Percentiles rank a stretch among this genome's conserved stretches.
phyloP scores from a whole-genome alignment of 2,888 invertebrate genomes.

The Agrotis puta region DNA sequence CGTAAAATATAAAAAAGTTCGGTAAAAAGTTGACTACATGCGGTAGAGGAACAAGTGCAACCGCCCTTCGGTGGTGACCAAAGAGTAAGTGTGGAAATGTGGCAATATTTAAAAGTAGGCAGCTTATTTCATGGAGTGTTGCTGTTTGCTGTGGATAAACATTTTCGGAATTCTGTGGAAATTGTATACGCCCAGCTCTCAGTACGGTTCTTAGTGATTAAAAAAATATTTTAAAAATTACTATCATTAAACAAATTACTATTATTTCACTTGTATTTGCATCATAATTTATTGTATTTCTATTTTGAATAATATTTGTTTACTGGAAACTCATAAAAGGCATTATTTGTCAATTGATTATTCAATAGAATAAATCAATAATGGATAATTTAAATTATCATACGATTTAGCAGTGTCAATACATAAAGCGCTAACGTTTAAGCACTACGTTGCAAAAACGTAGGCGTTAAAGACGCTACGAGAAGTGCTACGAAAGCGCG shows the following conservation, averaged over 20 bases:
- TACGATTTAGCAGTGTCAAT: neutral
- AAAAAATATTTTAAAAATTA: too few relatives aligned
- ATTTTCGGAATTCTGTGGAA: too few relatives aligned
- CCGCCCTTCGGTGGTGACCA: slow-evolving; percentile 66
- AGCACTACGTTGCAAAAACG: neutral
- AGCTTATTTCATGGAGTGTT: neutral
- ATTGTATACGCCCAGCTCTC: too few relatives aligned
- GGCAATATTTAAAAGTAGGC: neutral
- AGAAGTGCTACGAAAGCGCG: slow-evolving; percentile 4
- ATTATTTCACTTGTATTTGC: too few relatives aligned
- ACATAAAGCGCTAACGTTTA: neutral
- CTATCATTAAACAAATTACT: too few relatives aligned
- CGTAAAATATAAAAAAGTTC: slow-evolving; percentile 71
- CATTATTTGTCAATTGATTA: neutral
- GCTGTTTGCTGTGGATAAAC: too few relatives aligned
- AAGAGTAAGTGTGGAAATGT: slow-evolving; percentile 62
- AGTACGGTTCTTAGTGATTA: too few relatives aligned
- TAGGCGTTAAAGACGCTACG: neutral
- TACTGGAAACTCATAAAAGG: too few relatives aligned
- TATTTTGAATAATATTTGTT: too few relatives aligned
- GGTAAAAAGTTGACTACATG: slow-evolving; percentile 82
- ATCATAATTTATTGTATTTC: too few relatives aligned
- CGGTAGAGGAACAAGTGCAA: slow-evolving; percentile 81
- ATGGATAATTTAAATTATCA: neutral
- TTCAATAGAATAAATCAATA: neutral